Conservation (phyloP, 2,113 vertebrate species). For the Crotalus tigris region DNA sequence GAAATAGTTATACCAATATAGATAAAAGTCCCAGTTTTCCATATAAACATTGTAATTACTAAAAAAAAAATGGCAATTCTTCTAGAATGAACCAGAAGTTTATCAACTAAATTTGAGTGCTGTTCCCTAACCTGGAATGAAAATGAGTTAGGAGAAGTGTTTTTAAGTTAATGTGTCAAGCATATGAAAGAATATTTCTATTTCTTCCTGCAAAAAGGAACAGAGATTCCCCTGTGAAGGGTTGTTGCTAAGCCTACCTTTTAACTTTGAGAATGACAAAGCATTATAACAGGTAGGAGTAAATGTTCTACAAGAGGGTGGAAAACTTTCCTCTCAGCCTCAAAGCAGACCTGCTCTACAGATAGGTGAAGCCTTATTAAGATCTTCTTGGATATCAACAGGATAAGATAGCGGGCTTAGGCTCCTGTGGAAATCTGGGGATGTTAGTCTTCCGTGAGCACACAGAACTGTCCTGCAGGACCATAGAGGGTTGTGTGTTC, state of each 20-base stretch:
- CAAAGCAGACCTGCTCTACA: not conserved
- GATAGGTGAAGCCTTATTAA: not conserved
- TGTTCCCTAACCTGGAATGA: not conserved
- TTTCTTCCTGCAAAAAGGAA: not conserved
- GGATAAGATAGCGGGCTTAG: not conserved
- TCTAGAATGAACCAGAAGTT: not conserved
- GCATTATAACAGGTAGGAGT: not conserved
- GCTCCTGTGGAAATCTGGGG: not conserved
- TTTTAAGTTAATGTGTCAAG: not conserved
- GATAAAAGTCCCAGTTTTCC: not conserved
- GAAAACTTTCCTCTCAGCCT: not conserved
- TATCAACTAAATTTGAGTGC: not conserved
- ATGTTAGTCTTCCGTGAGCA: not conserved
- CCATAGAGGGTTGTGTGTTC: not conserved
- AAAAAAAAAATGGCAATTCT: not conserved
- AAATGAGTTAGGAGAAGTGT: not conserved
- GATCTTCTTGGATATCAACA: not conserved
- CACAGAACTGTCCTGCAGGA: not conserved
- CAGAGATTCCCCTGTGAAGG: not conserved
- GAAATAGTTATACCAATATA: not conserved
- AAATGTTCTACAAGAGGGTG: not conserved
- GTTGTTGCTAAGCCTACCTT: not conserved
- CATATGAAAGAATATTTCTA: not conserved
- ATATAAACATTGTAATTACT: not conserved
- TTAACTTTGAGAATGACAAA: not conserved